Base-by-base conservation (phyloP, 2,113 vertebrate species). In the Tinamus guttatus region DNA sequence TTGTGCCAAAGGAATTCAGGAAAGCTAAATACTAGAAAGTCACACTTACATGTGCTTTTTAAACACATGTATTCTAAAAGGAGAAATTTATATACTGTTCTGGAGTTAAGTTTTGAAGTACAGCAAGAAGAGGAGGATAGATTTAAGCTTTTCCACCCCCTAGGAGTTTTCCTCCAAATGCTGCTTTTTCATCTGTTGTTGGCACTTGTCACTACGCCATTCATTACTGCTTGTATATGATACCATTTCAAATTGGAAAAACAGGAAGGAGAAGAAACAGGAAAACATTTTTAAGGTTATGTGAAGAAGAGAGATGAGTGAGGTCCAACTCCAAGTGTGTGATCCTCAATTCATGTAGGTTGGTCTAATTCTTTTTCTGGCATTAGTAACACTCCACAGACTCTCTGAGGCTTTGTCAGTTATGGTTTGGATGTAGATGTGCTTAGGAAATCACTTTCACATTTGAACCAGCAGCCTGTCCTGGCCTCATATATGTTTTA, bases 101-200 rank as follows among this genome's bases (percentile, higher is more conserved):
- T 87, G 49, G 30, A 54, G 11, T 32, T 52, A 85, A 73, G 38
- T 4, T 52, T 65, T 30, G 45, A 47, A 90, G 34, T 17, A 45
- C 4, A 82, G 17, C 13, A 34, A 62, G 58, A 5, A 51, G n/a
- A 45, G 70, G 60, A 7, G 79, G 45, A 36, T 56, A 70, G 47
- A 85, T 65, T 36, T 62, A 43, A 60, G 59, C 34, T 58, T 77
- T 49, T 87, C 2, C 38, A 73, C 49, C 74, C 27, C 43, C 22
- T 63, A 1, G 8, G 3, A 40, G 22, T 43, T 69, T 5, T 65
- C 22, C 0, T 1, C 59, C n/a, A 81, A 74, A 78, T 40, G 10
- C n/a, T 69, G 13, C 1, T 43, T 59, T 85, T 54, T 19, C 27
- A 52, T 87, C 19, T 25, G 8, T 32, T 59, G 15, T 15, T 77